A percentile compares a stretch with the other conserved stretches of the same genome.
These are phyloP conservation scores for Antrozous pallidus DNA, from an alignment of 2,797 vertebrate species.

Conservation along the genomic window DNA sequence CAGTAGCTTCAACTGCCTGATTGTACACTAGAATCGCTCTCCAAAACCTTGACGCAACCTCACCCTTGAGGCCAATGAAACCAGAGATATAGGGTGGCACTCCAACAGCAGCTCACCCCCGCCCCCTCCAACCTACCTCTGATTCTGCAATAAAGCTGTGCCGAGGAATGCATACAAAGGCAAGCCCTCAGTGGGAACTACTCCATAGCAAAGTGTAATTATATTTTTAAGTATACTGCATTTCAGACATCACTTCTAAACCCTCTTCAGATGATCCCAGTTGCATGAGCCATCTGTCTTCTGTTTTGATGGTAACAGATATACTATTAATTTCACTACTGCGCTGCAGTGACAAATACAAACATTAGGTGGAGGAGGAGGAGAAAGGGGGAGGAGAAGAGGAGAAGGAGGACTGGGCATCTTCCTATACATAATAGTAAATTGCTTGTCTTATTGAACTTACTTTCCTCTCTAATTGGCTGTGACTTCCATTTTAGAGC, in stretches of 20 bases:
- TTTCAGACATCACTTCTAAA: neutral
- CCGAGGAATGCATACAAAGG: neutral
- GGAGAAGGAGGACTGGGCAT: neutral
- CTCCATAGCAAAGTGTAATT: neutral
- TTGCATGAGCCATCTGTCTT: constrained; percentile 44
- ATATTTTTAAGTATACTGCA: neutral
- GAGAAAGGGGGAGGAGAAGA: too few species aligned
- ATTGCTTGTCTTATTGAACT: neutral
- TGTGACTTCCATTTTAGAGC: neutral
- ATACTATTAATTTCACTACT: neutral
- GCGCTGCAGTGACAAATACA: neutral
- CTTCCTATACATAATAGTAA: neutral
- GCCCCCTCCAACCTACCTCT: neutral
- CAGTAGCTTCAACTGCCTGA: neutral
- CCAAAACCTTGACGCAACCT: neutral
- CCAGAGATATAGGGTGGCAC: neutral
- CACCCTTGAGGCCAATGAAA: neutral
- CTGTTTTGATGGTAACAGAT: constrained; percentile 8
- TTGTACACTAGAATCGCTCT: neutral
- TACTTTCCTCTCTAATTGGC: constrained; percentile 4
- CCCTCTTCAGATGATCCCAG: constrained; percentile 34
- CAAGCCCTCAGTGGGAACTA: neutral
- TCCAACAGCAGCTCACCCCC: neutral
- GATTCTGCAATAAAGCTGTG: neutral
- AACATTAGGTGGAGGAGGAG: neutral